phyloP scores from a whole-genome alignment of 2,888 invertebrate species.

The Agrilus biguttatus region DNA sequence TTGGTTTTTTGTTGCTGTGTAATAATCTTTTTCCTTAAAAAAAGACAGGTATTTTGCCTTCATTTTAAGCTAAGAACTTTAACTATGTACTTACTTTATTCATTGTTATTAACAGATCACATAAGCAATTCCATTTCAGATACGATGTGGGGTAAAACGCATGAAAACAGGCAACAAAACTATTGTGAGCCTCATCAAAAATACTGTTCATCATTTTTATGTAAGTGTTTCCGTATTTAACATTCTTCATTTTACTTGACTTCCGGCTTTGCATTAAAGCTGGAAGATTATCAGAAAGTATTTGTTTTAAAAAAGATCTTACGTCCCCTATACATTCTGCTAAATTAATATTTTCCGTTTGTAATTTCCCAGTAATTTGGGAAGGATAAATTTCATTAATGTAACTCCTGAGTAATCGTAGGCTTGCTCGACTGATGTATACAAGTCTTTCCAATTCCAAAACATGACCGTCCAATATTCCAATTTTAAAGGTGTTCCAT shows the following conservation, averaged over 20 bases:
- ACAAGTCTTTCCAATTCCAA: conserved; percentile 69
- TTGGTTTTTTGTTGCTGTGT: conserved; percentile 34
- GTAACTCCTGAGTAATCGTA: conserved; percentile 69
- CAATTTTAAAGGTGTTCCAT: conserved; percentile 74
- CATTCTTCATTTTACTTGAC: conserved; percentile 32
- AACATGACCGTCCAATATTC: conserved; percentile 44
- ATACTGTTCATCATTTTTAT: conserved; percentile 56
- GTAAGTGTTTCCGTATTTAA: conserved; percentile 33
- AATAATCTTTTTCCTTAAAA: conserved; percentile 25
- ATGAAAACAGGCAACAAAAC: conserved; percentile 85
- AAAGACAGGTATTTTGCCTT: background rate
- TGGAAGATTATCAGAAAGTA: conserved; percentile 60
- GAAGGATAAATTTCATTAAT: conserved; percentile 87
- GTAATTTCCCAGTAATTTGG: conserved; percentile 31
- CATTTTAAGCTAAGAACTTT: background rate
- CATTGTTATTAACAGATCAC: conserved; percentile 61
- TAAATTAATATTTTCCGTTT: conserved; percentile 58
- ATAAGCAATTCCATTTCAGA: conserved; percentile 84
- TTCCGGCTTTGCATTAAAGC: conserved; percentile 21
- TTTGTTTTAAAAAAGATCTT: conserved; percentile 62
- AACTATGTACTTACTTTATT: conserved; percentile 40
- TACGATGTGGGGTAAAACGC: conserved; percentile 91
- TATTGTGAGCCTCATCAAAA: conserved; percentile 77
- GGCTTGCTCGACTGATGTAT: conserved; percentile 71
- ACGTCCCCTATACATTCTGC: conserved; percentile 81